phyloP scores from a whole-genome alignment of 2,797 vertebrate genomes.

The Rousettus madagascariensis region DNA sequence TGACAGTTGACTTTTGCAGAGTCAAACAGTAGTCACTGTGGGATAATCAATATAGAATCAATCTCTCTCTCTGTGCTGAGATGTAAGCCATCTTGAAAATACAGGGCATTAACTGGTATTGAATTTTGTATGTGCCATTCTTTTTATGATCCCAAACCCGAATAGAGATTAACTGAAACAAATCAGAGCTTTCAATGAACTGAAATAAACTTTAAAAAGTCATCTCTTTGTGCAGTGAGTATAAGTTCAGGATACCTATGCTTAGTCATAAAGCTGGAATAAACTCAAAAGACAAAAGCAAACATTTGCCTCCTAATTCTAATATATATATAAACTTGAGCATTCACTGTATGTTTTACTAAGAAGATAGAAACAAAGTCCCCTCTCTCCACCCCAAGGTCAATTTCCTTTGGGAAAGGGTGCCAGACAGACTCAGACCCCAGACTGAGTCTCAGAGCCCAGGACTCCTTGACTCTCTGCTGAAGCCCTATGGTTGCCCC shows the following conservation, averaged over 20 bases:
- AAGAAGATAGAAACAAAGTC: not conserved
- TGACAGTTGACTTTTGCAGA: not conserved
- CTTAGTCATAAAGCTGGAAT: not conserved
- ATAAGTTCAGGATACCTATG: not conserved
- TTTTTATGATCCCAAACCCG: not conserved
- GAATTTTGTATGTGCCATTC: not conserved
- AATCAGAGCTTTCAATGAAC: not conserved
- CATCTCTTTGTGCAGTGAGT: not conserved
- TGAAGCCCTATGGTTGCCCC: not conserved
- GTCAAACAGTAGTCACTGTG: not conserved
- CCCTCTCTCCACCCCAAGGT: not conserved
- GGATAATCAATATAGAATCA: not conserved
- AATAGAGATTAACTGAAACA: not conserved
- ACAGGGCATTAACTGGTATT: not conserved
- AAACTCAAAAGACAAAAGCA: not conserved
- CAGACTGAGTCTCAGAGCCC: not conserved
- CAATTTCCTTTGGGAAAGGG: not conserved
- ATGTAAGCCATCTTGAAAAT: not conserved
- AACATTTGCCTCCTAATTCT: not conserved
- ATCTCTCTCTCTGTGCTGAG: not conserved
- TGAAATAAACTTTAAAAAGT: constrained; percentile 7
- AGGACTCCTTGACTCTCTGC: not conserved
- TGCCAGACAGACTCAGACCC: not conserved
- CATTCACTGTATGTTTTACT: not conserved
- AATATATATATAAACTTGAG: not conserved